These are phyloP conservation scores for Platichthys flesus DNA, from an alignment of 2,113 vertebrate species.

Conservation along the genomic window DNA sequence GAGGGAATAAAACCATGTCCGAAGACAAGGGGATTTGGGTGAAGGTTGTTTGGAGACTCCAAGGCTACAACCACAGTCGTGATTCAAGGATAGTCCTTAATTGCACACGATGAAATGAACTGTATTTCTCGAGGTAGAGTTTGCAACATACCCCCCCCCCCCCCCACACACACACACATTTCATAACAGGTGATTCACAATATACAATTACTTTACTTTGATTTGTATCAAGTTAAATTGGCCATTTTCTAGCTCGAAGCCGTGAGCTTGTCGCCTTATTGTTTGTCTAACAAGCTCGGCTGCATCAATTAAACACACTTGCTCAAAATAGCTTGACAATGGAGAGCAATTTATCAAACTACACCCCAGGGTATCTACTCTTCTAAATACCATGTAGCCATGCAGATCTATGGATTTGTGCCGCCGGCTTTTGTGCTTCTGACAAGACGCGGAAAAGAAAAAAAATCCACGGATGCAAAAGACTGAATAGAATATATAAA, in stretches of 20 bases:
- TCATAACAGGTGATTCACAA: conserved; percentile 48
- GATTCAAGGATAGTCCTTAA: too few relatives aligned
- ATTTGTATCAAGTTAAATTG: conserved; percentile 60
- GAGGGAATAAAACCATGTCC: too few relatives aligned
- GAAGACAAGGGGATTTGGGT: too few relatives aligned
- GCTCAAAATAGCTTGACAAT: conserved; percentile 33
- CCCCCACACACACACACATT: not conserved
- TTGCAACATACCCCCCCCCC: too few relatives aligned
- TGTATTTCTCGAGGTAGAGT: too few relatives aligned
- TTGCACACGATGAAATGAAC: too few relatives aligned
- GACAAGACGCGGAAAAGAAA: not conserved
- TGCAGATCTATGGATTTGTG: conserved; percentile 38
- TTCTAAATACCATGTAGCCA: conserved; percentile 20
- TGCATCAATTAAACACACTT: conserved; percentile 54
- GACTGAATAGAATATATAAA: not conserved
- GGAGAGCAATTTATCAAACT: conserved; percentile 43
- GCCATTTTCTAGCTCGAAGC: conserved; percentile 35
- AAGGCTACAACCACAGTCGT: too few relatives aligned
- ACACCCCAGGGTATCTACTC: conserved; percentile 25
- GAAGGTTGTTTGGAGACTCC: too few relatives aligned
- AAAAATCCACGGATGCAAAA: conserved; percentile 23
- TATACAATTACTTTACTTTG: conserved; percentile 47
- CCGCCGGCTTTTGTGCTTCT: conserved; percentile 18
- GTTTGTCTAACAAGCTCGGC: conserved; percentile 57
- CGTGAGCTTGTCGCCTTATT: conserved; percentile 40